Percentiles rank a stretch among this genome's conserved stretches.
Evolutionary conservation across 2,888 invertebrate species (phyloP).

Genomic region (Meloe dianella): DNA sequence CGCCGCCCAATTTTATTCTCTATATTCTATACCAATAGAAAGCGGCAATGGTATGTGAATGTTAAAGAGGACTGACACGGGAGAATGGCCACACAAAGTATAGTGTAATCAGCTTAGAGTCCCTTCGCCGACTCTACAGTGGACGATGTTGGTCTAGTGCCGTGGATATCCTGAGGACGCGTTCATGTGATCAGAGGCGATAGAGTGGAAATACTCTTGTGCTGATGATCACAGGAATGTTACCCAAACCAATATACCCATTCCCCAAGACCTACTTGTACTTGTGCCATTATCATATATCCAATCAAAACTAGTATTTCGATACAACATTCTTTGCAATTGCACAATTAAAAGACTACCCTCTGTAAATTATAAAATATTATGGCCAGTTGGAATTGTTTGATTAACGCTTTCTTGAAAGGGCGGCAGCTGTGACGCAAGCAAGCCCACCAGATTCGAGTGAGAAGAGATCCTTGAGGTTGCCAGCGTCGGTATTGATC

Average conservation of each 20-base stretch:
- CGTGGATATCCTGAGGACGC: constrained; percentile 55
- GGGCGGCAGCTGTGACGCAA: background rate
- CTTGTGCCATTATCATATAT: constrained; percentile 15
- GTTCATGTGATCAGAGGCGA: constrained; percentile 56
- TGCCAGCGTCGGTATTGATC: constrained; percentile 54
- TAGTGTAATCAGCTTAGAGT: constrained; percentile 56
- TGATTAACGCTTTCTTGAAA: background rate
- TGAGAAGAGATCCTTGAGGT: constrained; percentile 51
- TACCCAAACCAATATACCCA: constrained; percentile 24
- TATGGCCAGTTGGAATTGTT: background rate
- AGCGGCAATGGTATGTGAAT: constrained; percentile 24
- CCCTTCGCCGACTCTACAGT: constrained; percentile 31
- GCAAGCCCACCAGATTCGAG: constrained; percentile 2
- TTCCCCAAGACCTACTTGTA: constrained; percentile 20
- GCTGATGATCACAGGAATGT: constrained; percentile 50
- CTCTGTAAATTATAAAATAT: background rate
- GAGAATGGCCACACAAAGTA: constrained; percentile 57
- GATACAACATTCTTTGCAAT: no score
- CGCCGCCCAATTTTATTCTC: background rate
- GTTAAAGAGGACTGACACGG: constrained; percentile 53
- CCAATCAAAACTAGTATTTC: no score
- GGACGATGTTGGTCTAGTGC: constrained; percentile 33
- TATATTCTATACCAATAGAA: background rate
- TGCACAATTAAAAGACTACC: background rate
- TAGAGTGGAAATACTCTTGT: constrained; percentile 54